phyloP scores from a whole-genome alignment of 2,113 vertebrate genomes.

The Channa argus region DNA sequence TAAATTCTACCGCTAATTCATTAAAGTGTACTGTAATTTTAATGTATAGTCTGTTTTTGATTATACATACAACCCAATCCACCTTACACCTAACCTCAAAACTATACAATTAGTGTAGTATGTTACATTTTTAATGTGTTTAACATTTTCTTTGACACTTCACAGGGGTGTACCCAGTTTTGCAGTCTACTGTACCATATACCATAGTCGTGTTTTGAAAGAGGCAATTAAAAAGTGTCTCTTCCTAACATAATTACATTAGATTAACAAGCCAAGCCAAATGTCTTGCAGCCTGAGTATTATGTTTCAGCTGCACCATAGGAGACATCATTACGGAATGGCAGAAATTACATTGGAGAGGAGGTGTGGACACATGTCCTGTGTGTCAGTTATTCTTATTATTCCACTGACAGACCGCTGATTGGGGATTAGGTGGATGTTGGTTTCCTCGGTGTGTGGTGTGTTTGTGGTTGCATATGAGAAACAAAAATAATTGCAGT shows the following conservation, averaged over 20 bases:
- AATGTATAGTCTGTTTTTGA: no score
- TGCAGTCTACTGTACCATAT: neutral
- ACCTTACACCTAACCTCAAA: no score
- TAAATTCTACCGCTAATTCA: no score
- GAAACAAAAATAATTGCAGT: conserved; percentile 24
- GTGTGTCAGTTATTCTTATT: conserved; percentile 23
- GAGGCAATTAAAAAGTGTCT: conserved; percentile 19
- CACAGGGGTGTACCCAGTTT: no score
- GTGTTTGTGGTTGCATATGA: conserved; percentile 9
- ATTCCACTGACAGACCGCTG: conserved; percentile 19
- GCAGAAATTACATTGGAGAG: conserved; percentile 28
- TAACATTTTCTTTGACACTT: no score
- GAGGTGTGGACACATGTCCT: neutral
- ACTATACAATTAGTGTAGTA: no score
- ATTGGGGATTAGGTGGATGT: conserved; percentile 19
- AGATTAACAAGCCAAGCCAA: conserved; percentile 42
- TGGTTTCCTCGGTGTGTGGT: neutral
- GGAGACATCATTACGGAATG: conserved; percentile 39
- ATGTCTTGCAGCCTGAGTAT: conserved; percentile 25
- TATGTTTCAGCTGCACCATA: conserved; percentile 26
- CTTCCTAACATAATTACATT: conserved; percentile 28
- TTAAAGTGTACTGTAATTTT: no score
- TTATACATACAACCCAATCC: no score
- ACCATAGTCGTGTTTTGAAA: conserved; percentile 4
- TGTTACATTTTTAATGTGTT: no score